These are phyloP conservation scores for Betta splendens DNA, from an alignment of 2,797 vertebrate genomes.

Conservation along the genomic window DNA sequence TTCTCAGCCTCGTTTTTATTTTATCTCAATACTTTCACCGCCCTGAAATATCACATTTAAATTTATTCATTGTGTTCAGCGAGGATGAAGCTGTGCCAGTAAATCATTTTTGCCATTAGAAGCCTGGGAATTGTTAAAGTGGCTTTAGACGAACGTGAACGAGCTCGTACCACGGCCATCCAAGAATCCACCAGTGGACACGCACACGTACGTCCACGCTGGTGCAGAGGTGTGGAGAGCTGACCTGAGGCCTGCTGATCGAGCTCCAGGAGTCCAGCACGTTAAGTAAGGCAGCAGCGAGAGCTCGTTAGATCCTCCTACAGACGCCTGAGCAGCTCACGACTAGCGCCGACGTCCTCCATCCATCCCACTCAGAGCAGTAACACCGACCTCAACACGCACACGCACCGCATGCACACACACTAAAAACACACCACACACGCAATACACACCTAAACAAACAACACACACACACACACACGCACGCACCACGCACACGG, in stretches of 20 bases:
- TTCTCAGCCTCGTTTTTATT: no score
- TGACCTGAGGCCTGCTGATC: conserved; percentile 69
- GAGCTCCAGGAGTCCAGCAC: conserved; percentile 54
- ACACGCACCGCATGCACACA: no score
- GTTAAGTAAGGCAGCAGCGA: conserved; percentile 72
- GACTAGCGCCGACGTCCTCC: conserved; percentile 76
- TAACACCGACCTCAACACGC: conserved; percentile 51
- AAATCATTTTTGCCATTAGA: background rate
- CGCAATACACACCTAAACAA: no score
- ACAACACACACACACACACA: no score
- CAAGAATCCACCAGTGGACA: no score
- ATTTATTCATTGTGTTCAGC: background rate
- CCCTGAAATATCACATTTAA: background rate
- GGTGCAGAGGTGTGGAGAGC: conserved; percentile 71
- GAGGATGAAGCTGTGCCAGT: background rate
- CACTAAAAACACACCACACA: no score
- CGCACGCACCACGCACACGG: no score
- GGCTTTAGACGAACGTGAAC: no score
- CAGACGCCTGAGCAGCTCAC: conserved; percentile 82
- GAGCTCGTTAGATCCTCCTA: conserved; percentile 78
- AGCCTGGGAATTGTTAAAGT: background rate
- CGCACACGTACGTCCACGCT: conserved; percentile 19
- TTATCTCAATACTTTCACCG: no score
- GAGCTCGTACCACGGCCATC: no score
- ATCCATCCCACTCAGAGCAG: conserved; percentile 62